phyloP scores from a whole-genome alignment of 2,888 invertebrate genomes.

The Oxyteleia sp. region DNA sequence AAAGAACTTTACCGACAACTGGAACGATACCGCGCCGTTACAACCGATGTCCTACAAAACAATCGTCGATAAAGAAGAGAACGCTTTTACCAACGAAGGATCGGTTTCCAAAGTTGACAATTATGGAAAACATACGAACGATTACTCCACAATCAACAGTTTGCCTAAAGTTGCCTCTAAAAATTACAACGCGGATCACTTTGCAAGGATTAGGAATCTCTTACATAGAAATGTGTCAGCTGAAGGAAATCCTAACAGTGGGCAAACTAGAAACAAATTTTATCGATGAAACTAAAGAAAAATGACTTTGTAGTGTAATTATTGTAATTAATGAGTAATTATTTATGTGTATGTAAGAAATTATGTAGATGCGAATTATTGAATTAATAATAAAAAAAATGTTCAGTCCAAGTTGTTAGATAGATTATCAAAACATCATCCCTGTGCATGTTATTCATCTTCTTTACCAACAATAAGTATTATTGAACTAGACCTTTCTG shows the following conservation, averaged over 20 bases:
- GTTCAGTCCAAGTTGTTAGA: too few relatives aligned
- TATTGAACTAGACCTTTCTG: slow-evolving; percentile 30
- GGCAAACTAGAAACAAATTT: slow-evolving; percentile 1
- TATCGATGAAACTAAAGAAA: neutral
- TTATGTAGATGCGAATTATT: too few relatives aligned
- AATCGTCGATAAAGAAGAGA: slow-evolving; percentile 73
- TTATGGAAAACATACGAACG: slow-evolving; percentile 13
- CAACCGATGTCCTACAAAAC: slow-evolving; percentile 44
- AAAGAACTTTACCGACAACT: slow-evolving; percentile 60
- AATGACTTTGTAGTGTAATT: slow-evolving; percentile 2
- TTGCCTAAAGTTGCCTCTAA: slow-evolving; percentile 8
- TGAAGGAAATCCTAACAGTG: slow-evolving; percentile 11
- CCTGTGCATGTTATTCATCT: neutral
- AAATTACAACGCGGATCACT: slow-evolving; percentile 71
- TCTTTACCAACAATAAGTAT: slow-evolving; percentile 13
- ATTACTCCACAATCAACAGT: slow-evolving; percentile 11
- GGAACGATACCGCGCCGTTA: slow-evolving; percentile 60
- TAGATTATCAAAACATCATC: too few relatives aligned
- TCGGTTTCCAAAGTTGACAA: slow-evolving; percentile 19
- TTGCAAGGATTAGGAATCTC: slow-evolving; percentile 49
- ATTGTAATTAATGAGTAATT: slow-evolving; percentile 17
- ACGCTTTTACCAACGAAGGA: slow-evolving; percentile 60
- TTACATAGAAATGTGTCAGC: slow-evolving; percentile 46
- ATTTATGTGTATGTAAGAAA: slow-evolving; percentile 41
- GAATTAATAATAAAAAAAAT: too few relatives aligned